These are phyloP conservation scores for Astatotilapia flaviijosephi DNA, from an alignment of 2,113 vertebrate species.

Conservation along the genomic window DNA sequence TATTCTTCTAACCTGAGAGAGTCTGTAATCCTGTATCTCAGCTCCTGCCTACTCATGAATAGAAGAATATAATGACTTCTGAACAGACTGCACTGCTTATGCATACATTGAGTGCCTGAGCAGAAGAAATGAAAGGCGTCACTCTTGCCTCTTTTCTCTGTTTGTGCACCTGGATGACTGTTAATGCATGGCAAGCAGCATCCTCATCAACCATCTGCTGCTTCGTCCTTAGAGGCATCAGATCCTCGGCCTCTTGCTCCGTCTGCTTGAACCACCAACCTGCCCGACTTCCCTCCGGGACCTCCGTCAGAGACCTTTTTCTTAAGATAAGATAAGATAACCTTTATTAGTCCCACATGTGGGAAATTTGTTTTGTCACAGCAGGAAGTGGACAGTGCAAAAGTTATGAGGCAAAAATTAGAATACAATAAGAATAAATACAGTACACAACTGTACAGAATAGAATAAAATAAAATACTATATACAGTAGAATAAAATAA, in stretches of 20 bases:
- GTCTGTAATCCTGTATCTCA: background rate
- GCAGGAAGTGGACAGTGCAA: too few species aligned
- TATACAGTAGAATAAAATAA: too few species aligned
- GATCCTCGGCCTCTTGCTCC: background rate
- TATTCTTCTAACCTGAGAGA: background rate
- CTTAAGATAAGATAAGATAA: too few species aligned
- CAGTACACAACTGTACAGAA: too few species aligned
- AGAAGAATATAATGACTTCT: conserved; percentile 42
- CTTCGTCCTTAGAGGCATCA: background rate
- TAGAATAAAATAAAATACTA: too few species aligned
- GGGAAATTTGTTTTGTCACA: too few species aligned
- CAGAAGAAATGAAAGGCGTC: background rate
- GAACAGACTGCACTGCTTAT: conserved; percentile 18
- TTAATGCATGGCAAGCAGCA: conserved; percentile 53
- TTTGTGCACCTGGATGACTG: conserved; percentile 3
- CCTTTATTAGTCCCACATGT: too few species aligned
- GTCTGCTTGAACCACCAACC: background rate
- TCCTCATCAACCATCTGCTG: conserved; percentile 36
- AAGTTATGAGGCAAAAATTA: too few species aligned
- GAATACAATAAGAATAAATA: too few species aligned
- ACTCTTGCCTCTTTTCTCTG: background rate
- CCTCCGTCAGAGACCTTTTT: background rate
- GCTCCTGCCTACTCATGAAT: conserved; percentile 47
- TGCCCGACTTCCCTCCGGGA: background rate
- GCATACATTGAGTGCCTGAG: conserved; percentile 13